A percentile compares a stretch with the other conserved stretches of the same genome.
These are phyloP conservation scores for Mareca strepera DNA, from an alignment of 2,797 vertebrate genomes.

Conservation along the genomic window DNA sequence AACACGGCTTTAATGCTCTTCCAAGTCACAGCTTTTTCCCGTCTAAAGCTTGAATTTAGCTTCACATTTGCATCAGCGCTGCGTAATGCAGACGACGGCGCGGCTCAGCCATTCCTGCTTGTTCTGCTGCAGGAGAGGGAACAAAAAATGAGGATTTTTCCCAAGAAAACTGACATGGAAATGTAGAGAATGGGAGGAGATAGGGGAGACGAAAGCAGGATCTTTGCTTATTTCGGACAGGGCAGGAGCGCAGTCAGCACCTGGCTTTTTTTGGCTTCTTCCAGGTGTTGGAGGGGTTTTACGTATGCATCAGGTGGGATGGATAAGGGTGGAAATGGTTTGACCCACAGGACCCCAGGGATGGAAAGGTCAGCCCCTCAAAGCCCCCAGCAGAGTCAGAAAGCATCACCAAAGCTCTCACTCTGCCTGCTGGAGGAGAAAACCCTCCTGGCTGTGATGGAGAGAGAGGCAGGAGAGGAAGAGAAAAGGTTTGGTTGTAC, in stretches of 20 bases:
- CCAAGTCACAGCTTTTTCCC: neutral
- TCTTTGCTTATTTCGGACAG: neutral
- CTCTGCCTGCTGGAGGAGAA: neutral
- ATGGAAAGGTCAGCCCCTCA: neutral
- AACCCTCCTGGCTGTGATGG: neutral
- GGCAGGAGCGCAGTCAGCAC: neutral
- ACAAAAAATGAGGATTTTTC: neutral
- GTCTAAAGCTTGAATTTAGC: neutral
- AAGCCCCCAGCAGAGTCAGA: fast-evolving
- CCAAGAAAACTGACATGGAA: neutral
- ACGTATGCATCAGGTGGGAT: fast-evolving
- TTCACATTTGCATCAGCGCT: neutral
- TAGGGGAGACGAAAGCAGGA: neutral
- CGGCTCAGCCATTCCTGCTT: neutral
- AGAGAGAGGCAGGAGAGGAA: neutral
- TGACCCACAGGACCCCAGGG: neutral
- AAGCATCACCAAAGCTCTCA: neutral
- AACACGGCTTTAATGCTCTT: neutral
- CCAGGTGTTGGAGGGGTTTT: neutral
- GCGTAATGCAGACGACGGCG: fast-evolving
- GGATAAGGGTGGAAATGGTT: fast-evolving
- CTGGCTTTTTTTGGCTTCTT: neutral
- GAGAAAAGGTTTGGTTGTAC: neutral
- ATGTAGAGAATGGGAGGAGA: neutral
- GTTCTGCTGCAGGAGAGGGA: neutral